Evolutionary conservation across 2,797 vertebrate genomes (phyloP).

Genomic region (Tauraco hartlaubi): DNA sequence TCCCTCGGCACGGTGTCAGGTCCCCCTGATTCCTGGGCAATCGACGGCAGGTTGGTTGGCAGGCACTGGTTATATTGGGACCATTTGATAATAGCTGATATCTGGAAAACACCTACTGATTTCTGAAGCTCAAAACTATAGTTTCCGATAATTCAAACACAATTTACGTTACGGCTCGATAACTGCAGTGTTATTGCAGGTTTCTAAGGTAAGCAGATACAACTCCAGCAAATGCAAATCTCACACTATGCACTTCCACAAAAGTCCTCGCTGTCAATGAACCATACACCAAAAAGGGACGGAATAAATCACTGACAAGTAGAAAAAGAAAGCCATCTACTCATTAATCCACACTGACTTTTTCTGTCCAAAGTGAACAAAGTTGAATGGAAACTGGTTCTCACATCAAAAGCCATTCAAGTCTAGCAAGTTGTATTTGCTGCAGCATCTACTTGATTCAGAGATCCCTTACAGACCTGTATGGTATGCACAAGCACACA

Average conservation of each 20-base stretch:
- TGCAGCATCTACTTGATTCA: neutral
- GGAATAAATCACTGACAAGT: neutral
- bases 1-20: rapidly evolving
- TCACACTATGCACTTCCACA: neutral
- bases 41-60: too few relatives aligned
- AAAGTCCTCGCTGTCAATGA: neutral
- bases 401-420: neutral
- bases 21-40: neutral
- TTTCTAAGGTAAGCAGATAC: neutral
- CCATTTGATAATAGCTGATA: neutral
- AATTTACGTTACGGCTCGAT: neutral
- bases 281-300: neutral
- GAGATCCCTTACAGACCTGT: neutral
- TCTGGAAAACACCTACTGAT: neutral
- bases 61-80: neutral
- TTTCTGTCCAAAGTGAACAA: neutral
- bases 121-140: neutral
- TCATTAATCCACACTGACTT: neutral
- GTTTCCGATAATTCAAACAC: neutral
- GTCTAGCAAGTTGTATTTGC: neutral
- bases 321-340: neutral
- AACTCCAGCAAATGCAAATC: neutral
- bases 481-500: neutral
- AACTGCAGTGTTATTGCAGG: neutral
- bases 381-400: neutral